Percentiles rank a stretch among this genome's conserved stretches.
Evolutionary conservation across 2,888 invertebrate genomes (phyloP).

Genomic region (Caenorhabditis sp.): DNA sequence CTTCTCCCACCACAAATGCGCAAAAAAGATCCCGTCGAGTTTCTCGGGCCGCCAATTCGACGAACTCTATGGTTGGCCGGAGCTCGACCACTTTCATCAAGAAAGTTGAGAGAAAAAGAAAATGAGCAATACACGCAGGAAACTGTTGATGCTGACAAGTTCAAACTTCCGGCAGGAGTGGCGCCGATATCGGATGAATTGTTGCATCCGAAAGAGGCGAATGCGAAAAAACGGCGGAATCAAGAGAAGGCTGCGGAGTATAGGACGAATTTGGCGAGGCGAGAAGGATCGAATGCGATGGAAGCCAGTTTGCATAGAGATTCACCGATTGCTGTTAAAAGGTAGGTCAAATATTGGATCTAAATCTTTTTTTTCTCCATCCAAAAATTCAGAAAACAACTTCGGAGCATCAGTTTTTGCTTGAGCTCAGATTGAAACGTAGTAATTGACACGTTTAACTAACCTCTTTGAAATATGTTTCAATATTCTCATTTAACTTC

Average conservation of each 20-base stretch:
- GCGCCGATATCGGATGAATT: background rate
- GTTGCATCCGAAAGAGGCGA: background rate
- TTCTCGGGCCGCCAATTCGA: conserved; percentile 13
- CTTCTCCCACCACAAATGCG: background rate
- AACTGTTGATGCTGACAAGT: background rate
- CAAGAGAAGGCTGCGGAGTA: background rate
- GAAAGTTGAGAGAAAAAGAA: background rate
- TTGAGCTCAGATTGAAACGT: no score
- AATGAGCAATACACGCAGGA: conserved; percentile 1
- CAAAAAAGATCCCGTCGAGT: background rate
- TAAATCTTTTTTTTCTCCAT: no score
- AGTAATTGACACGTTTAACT: no score
- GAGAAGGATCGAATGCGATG: conserved; percentile 6
- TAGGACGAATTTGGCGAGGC: background rate
- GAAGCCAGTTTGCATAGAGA: conserved; percentile 8
- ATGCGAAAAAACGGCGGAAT: background rate
- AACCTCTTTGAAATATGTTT: no score
- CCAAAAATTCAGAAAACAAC: no score
- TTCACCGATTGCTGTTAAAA: background rate
- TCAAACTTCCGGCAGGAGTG: conserved; percentile 4
- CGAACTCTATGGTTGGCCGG: conserved; percentile 23
- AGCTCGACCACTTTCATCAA: conserved; percentile 2
- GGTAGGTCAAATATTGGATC: no score
- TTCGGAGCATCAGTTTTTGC: no score
- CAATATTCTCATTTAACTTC: no score